Evolutionary conservation across 2,797 vertebrate genomes (phyloP).

Genomic region (Zenarchopterus dispar): DNA sequence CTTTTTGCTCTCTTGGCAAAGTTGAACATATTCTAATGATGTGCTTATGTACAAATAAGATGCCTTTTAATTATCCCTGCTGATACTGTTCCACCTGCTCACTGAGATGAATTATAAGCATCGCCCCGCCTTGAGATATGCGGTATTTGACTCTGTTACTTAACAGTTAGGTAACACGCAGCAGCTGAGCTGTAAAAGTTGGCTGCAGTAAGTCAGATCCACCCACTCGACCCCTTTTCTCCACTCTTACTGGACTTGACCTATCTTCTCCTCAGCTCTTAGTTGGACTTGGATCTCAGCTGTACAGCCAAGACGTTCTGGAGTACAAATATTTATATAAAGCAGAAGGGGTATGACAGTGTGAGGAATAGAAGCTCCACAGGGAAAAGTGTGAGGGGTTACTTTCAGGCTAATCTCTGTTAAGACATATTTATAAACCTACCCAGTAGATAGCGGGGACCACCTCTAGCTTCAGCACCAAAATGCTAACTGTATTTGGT

Average conservation of each 20-base stretch:
- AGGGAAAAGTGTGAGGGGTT: constrained; percentile 43
- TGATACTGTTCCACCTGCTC: not conserved
- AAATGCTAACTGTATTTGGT: constrained; percentile 54
- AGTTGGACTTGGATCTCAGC: constrained; percentile 23
- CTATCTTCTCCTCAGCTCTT: constrained; percentile 12
- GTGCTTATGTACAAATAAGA: not conserved
- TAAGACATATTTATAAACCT: constrained; percentile 73
- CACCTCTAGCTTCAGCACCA: constrained; percentile 46
- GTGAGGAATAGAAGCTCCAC: constrained; percentile 55
- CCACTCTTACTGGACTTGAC: constrained; percentile 21
- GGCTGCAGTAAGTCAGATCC: constrained; percentile 22
- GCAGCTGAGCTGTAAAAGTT: constrained; percentile 32
- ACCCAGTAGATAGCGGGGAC: constrained; percentile 53
- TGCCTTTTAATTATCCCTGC: not conserved
- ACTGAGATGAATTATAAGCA: not conserved
- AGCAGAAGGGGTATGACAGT: constrained; percentile 60
- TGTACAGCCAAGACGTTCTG: constrained; percentile 43
- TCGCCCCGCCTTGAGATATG: not conserved
- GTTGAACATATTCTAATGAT: not conserved
- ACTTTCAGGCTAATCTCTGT: constrained; percentile 59
- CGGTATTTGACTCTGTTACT: constrained; percentile 16
- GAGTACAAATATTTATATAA: constrained; percentile 71
- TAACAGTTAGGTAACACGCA: constrained; percentile 28
- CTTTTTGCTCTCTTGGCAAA: not conserved
- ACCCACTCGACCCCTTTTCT: constrained; percentile 16